Base-by-base conservation (phyloP, 2,797 vertebrate species). In the Danio jaintianensis region DNA sequence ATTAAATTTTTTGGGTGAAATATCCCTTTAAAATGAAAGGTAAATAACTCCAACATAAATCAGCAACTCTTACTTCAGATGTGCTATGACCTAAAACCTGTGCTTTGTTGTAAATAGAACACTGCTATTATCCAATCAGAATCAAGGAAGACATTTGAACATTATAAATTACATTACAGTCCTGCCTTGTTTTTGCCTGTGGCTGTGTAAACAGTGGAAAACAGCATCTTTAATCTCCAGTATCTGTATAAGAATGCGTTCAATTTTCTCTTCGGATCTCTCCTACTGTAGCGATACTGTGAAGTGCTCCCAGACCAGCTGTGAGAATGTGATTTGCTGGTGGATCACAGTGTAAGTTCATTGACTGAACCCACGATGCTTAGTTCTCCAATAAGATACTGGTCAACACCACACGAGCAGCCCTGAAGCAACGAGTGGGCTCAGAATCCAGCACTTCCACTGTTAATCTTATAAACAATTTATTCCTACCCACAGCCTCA, bases 391-490 rank as follows among this genome's bases (percentile, higher is more conserved):
- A 36, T 67, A 55, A 68, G 18, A 52, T 78, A 66, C n/a, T 52
- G 63, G 55, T 70, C 63, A 68, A 67, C 68, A 71, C 22, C 50
- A 61, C 36, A 56, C 79, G 48, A 76, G 78, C 50, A 36, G 50
- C 56, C 69, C 55, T 67, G 18, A 78, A 79, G 69, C 81, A 59
- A 70, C 9, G 70, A 56, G 64, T 72, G 68, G 47, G 72, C 72
- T 76, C 29, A 50, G n/a, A 42, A n/a, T 70, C 74, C 58, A 66
- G 59, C 50, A n/a, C 36, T 72, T 78, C 29, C 64, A 55, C 38
- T 61, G 58, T 68, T 83, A 47, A 67, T 67, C 66, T 76, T 66
- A 62, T 83, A 76, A 69, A 76, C 68, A 79, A 79, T 71, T 79
- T 48, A 78, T 85, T 80, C 68, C 64, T 61, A 79, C 59, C 40